Base-by-base conservation (phyloP, 2,888 invertebrate species). In the Amorpha juglandis region DNA sequence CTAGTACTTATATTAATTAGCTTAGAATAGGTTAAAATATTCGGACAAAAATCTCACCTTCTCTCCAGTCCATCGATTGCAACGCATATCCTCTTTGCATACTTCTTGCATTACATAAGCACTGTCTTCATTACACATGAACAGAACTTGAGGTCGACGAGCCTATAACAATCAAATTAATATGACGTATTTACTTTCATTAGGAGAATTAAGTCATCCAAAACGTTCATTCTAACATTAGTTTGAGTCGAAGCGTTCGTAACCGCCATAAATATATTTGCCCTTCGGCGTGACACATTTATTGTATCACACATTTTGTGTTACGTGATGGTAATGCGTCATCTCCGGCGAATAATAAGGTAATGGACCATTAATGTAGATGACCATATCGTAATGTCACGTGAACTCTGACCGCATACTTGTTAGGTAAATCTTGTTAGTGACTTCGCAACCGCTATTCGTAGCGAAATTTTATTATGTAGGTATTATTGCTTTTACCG, bases 21-120 rank as follows among this genome's bases (percentile, higher is more conserved):
- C 1, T 42, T 14, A 45, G 14, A 14, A 14, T 12, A 11, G 11
- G 4, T 14, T 9, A 7, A n/a, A n/a, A 38, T 38, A 6, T 45
- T 14, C 14, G 14, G 45, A 45, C 14, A 48, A n/a, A n/a, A 16
- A 35, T 62, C 71, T 69, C 62, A 94, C 94, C 91, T 94, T 94
- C 74, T 94, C 92, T 66, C 94, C 90, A 9, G 94, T 89, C 96
- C 96, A 96, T 63, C 94, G 93, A 79, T 95, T 95, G 80, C 97
- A 97, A 3, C 94, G 94, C 81, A 94, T 94, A 68, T 95, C 95
- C 72, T 94, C 94, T 27, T 94, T 94, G 84, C 97, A 97, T 62
- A 95, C 94, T 82, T 97, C 96, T 84, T 97, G 97, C 81, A 96
- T 94, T 62, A 97, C 94, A 62, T 95, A 94, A 0, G 96, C 97